Conservation (phyloP, 1,140 invertebrate species). For the Dryas iulia region DNA sequence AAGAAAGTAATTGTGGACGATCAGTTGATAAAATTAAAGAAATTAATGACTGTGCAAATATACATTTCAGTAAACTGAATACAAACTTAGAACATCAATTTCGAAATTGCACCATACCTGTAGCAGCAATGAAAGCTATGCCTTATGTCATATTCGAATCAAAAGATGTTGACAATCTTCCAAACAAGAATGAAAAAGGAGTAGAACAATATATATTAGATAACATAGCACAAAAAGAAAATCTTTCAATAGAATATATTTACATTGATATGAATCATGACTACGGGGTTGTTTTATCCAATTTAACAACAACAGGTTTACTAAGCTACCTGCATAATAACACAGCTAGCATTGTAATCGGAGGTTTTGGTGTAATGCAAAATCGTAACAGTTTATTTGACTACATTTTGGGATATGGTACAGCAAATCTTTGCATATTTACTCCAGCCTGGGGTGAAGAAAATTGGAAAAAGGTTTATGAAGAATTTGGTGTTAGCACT, state of each 20-base stretch:
- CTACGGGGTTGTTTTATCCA: conserved; percentile 17
- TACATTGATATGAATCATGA: neutral
- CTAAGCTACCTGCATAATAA: conserved; percentile 25
- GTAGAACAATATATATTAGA: conserved; percentile 30
- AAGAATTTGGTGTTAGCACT: conserved; percentile 39
- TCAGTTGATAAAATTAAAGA: conserved; percentile 14
- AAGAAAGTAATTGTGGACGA: conserved; percentile 24
- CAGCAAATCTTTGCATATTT: conserved; percentile 39
- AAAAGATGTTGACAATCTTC: conserved; percentile 2
- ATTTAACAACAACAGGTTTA: conserved; percentile 24
- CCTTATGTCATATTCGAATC: conserved; percentile 26
- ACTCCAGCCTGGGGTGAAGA: conserved; percentile 35
- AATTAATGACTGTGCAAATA: conserved; percentile 13
- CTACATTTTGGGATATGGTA: conserved; percentile 47
- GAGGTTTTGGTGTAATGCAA: conserved; percentile 19
- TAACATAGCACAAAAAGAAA: conserved; percentile 22
- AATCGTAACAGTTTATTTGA: conserved; percentile 31
- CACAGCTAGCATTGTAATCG: conserved; percentile 19
- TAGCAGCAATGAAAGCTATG: conserved; percentile 22
- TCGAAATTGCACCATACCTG: conserved; percentile 23
- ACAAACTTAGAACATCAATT: conserved; percentile 7
- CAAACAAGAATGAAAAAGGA: conserved; percentile 5
- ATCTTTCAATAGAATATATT: conserved; percentile 25
- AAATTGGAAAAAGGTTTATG: conserved; percentile 49
- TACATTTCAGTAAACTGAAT: conserved; percentile 4